A percentile compares a stretch with the other conserved stretches of the same genome.
phyloP scores from a whole-genome alignment of 2,888 invertebrate species.

The Morpho achilles region DNA sequence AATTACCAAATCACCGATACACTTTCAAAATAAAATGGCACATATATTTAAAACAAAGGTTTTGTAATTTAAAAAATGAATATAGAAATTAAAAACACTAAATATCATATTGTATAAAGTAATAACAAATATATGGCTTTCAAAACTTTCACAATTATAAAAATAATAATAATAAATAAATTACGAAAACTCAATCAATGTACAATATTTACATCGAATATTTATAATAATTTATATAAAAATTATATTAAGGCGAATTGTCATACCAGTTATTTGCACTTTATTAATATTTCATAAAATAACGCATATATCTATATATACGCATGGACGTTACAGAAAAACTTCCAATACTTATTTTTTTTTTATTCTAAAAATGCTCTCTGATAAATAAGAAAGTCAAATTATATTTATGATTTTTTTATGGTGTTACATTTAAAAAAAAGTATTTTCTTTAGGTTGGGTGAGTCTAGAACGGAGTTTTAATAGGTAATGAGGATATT shows the following conservation, averaged over 20 bases:
- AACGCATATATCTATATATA: too few species aligned
- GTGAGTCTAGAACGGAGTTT: too few species aligned
- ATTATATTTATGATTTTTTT: too few species aligned
- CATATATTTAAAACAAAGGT: slow-evolving; percentile 42
- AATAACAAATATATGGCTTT: slow-evolving; percentile 66
- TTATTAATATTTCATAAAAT: slow-evolving; percentile 18
- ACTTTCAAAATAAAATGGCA: slow-evolving; percentile 53
- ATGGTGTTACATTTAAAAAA: too few species aligned
- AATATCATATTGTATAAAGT: slow-evolving; percentile 42
- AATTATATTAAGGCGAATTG: slow-evolving; percentile 31
- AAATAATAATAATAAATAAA: slow-evolving; percentile 73
- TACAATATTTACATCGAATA: slow-evolving; percentile 77
- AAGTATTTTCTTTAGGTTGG: too few species aligned
- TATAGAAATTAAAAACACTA: slow-evolving; percentile 32
- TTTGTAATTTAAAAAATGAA: slow-evolving; percentile 37
- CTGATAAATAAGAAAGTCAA: too few species aligned
- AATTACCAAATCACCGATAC: slow-evolving; percentile 43
- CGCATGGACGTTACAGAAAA: too few species aligned
- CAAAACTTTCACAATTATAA: slow-evolving; percentile 51
- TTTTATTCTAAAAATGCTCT: too few species aligned
- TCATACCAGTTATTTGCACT: slow-evolving; percentile 28
- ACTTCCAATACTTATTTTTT: too few species aligned
- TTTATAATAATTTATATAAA: slow-evolving; percentile 50
- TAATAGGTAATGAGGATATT: too few species aligned
- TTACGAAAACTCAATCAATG: slow-evolving; percentile 63